Percentiles rank a stretch among this genome's conserved stretches.
Evolutionary conservation across 37 sponge, comb jelly and placozoan genomes (phyloP).

Genomic region (Lycopodina hypogea): DNA sequence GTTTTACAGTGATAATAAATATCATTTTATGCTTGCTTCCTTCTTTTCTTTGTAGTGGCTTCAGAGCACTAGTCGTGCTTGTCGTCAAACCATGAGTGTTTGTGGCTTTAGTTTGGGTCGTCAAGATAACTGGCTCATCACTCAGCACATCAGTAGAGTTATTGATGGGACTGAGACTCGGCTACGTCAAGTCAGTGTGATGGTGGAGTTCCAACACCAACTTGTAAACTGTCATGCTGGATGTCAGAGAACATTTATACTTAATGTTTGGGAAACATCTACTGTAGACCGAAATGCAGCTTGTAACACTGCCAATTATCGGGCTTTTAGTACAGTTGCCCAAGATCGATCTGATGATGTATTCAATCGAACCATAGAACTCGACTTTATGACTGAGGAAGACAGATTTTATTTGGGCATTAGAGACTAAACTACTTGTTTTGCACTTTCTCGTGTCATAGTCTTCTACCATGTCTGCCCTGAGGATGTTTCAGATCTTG

Average conservation of each 20-base stretch:
- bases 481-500: conserved; percentile 4
- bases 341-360: neutral
- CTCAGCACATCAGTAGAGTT: conserved; percentile 33
- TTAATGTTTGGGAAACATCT: conserved; percentile 7
- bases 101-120: conserved; percentile 1
- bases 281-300: conserved; percentile 14
- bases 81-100: neutral
- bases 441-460: conserved; percentile 15
- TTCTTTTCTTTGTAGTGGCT: conserved; percentile 10
- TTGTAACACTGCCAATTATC: conserved; percentile 7
- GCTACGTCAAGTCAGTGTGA: conserved; percentile 11
- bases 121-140: conserved; percentile 43
- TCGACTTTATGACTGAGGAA: conserved; percentile 8
- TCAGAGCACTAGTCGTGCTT: neutral
- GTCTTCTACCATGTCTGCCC: conserved; percentile 59
- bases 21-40: no score
- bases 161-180: conserved; percentile 16
- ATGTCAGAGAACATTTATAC: conserved; percentile 1
- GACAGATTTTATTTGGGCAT: conserved; percentile 31
- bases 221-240: neutral
- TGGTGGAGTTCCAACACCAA: neutral
- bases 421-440: conserved; percentile 33
- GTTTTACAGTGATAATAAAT: no score
- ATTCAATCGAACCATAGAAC: neutral
- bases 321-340: neutral